A percentile compares a stretch with the other conserved stretches of the same genome.
phyloP scores from a whole-genome alignment of 2,113 vertebrate genomes.

The Microtus pennsylvanicus region DNA sequence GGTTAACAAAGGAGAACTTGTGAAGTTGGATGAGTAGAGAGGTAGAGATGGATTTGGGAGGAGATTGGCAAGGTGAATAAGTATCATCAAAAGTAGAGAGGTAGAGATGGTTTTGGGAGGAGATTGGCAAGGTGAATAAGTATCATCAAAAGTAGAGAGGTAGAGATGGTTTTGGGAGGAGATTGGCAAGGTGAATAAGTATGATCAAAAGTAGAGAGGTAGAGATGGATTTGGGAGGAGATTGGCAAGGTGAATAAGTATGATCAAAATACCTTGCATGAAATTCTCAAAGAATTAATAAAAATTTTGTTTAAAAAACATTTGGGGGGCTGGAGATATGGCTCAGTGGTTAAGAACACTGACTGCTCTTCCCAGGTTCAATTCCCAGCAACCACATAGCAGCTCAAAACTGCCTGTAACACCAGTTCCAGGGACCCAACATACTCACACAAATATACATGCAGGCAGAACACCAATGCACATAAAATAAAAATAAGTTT shows the following conservation, averaged over 20 bases:
- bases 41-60: not conserved
- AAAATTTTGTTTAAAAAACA: not conserved
- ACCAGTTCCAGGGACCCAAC: too few species aligned
- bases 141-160: not conserved
- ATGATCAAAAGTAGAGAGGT: not conserved
- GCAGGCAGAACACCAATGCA: too few species aligned
- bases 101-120: not conserved
- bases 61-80: not conserved
- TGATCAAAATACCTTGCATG: not conserved
- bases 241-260: not conserved
- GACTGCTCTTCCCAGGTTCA: too few species aligned
- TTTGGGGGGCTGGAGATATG: not conserved
- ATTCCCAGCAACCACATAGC: too few species aligned
- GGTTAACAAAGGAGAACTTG: not conserved
- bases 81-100: not conserved
- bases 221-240: not conserved
- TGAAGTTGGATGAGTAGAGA: not conserved
- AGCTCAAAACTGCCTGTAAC: too few species aligned
- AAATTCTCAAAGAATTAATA: not conserved
- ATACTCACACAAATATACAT: too few species aligned
- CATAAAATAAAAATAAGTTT: too few species aligned
- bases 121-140: not conserved
- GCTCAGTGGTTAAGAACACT: too few species aligned
- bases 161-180: not conserved
- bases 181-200: not conserved